Conservation (phyloP, 92 coral and sea anemone species). For the Anthopleura xanthogrammica region DNA sequence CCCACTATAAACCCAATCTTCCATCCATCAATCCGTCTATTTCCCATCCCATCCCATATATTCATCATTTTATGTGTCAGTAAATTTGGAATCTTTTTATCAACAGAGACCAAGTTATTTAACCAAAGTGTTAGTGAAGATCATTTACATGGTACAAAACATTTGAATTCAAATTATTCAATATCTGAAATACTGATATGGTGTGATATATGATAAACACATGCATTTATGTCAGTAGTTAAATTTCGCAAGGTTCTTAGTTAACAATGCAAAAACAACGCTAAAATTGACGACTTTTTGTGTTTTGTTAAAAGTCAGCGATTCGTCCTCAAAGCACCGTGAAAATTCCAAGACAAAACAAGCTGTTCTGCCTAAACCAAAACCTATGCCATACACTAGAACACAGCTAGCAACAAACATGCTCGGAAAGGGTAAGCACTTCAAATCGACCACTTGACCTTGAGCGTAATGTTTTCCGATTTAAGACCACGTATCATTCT, state of each 20-base stretch:
- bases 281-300: background rate
- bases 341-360: background rate
- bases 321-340: background rate
- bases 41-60: no score
- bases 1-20: no score
- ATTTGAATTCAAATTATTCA: background rate
- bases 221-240: no score
- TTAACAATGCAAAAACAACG: background rate
- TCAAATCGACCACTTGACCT: no score
- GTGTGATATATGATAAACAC: no score
- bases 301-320: background rate
- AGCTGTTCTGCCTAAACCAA: background rate
- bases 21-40: no score
- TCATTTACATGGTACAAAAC: background rate
- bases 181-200: no score
- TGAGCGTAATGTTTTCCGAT: background rate
- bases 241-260: no score
- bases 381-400: background rate
- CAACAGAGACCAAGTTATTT: no score
- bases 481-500: background rate
- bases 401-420: conserved; percentile 9
- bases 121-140: no score
- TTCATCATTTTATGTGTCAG: no score
- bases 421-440: conserved; percentile 14
- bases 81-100: no score